Evolutionary conservation across 2,113 vertebrate genomes (phyloP).

Genomic region (Pycnonotus jocosus): DNA sequence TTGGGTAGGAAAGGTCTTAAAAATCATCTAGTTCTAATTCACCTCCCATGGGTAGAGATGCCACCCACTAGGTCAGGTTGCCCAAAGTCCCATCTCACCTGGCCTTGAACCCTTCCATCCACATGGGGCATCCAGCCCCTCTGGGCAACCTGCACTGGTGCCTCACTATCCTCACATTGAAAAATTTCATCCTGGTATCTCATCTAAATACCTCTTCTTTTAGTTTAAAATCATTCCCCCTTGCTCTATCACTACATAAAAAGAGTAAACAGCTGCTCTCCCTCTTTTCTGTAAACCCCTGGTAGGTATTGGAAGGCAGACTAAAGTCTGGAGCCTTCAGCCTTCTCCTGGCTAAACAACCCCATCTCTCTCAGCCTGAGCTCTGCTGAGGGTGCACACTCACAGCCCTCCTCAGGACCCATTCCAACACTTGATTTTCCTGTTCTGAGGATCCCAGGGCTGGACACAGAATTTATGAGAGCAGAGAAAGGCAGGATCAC

Average conservation of each 20-base stretch:
- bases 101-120: background rate
- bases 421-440: background rate
- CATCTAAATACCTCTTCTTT: background rate
- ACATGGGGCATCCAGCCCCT: background rate
- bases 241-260: background rate
- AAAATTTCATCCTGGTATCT: background rate
- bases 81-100: background rate
- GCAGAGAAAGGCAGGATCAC: background rate
- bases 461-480: rapidly evolving
- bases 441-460: background rate
- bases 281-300: background rate
- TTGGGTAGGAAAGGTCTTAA: background rate
- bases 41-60: background rate
- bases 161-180: background rate
- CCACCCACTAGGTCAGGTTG: background rate
- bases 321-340: background rate
- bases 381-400: background rate
- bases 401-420: background rate
- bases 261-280: background rate
- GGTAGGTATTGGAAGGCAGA: background rate
- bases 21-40: background rate
- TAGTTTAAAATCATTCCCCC: background rate
- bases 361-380: background rate
- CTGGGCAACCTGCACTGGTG: background rate
- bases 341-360: background rate